Conservation (phyloP, 1,140 invertebrate genomes). For the Drosophila pallidifrons region DNA sequence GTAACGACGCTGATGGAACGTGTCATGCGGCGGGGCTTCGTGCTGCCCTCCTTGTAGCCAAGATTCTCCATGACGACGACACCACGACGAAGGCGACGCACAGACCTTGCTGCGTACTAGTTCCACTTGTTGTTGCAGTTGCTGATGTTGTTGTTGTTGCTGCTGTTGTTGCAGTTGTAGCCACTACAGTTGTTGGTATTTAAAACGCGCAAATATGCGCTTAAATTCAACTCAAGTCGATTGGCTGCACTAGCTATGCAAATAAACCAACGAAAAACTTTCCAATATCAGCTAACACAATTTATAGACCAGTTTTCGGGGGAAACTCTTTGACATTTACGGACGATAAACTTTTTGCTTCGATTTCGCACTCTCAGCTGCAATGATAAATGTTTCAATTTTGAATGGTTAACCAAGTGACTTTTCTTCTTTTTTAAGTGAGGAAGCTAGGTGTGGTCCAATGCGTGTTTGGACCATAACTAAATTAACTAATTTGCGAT, state of each 20-base stretch:
- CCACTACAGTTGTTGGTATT: slow-evolving; percentile 50
- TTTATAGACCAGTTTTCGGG: slow-evolving; percentile 56
- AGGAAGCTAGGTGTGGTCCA: slow-evolving; percentile 4
- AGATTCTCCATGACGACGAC: slow-evolving; percentile 81
- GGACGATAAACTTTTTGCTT: slow-evolving; percentile 9
- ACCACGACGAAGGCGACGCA: slow-evolving; percentile 11
- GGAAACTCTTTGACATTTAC: neutral
- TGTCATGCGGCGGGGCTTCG: slow-evolving; percentile 83
- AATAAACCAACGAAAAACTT: slow-evolving; percentile 55
- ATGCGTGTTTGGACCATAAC: slow-evolving; percentile 20
- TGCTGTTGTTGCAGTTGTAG: slow-evolving; percentile 39
- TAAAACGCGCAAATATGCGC: slow-evolving; percentile 75
- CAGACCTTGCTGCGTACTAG: slow-evolving; percentile 41
- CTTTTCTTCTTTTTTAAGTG: neutral
- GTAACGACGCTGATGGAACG: slow-evolving; percentile 83
- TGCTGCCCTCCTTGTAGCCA: slow-evolving; percentile 84
- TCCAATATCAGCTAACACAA: slow-evolving; percentile 55
- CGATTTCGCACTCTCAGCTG: slow-evolving; percentile 27
- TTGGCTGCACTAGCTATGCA: slow-evolving; percentile 49
- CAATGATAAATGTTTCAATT: slow-evolving; percentile 28
- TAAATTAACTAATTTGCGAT: slow-evolving; percentile 27
- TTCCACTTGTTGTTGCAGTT: slow-evolving; percentile 39
- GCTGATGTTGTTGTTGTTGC: slow-evolving; percentile 21
- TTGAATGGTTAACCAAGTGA: neutral
- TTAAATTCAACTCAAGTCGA: slow-evolving; percentile 45